These are phyloP conservation scores for Diaperis boleti DNA, from an alignment of 2,888 invertebrate genomes.

Conservation along the genomic window DNA sequence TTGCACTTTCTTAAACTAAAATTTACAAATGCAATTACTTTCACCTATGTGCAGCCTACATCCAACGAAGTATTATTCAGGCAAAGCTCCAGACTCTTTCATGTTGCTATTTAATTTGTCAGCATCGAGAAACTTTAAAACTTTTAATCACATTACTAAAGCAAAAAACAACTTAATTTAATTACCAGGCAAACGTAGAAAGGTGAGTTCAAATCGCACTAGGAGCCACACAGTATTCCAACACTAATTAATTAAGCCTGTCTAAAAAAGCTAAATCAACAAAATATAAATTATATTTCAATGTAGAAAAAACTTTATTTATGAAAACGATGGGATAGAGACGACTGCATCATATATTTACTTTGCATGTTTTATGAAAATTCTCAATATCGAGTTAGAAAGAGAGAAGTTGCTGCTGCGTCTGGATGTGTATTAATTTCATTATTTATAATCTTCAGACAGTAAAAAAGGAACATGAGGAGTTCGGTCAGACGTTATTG, in stretches of 20 bases:
- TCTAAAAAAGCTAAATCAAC: conserved; percentile 15
- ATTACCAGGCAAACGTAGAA: conserved; percentile 14
- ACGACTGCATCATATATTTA: conserved; percentile 3
- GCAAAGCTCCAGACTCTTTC: too few relatives aligned
- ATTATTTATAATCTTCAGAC: background rate
- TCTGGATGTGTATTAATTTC: background rate
- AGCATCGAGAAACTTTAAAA: background rate
- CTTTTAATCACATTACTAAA: background rate
- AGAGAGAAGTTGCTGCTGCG: background rate
- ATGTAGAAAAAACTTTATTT: conserved; percentile 4
- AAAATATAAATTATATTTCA: conserved; percentile 18
- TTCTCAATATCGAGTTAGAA: background rate
- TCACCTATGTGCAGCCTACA: too few relatives aligned
- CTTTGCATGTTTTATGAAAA: background rate
- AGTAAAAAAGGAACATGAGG: background rate
- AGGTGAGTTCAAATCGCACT: conserved; percentile 27
- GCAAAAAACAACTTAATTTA: conserved; percentile 25
- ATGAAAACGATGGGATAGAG: background rate
- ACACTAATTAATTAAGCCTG: conserved; percentile 23
- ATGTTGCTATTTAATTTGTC: too few relatives aligned
- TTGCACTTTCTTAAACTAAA: too few relatives aligned
- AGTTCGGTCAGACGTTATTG: background rate
- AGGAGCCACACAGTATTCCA: conserved; percentile 23
- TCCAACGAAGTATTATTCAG: too few relatives aligned
- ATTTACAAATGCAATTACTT: too few relatives aligned